These are phyloP conservation scores for Rhea pennata DNA, from an alignment of 2,113 vertebrate genomes.

Conservation along the genomic window DNA sequence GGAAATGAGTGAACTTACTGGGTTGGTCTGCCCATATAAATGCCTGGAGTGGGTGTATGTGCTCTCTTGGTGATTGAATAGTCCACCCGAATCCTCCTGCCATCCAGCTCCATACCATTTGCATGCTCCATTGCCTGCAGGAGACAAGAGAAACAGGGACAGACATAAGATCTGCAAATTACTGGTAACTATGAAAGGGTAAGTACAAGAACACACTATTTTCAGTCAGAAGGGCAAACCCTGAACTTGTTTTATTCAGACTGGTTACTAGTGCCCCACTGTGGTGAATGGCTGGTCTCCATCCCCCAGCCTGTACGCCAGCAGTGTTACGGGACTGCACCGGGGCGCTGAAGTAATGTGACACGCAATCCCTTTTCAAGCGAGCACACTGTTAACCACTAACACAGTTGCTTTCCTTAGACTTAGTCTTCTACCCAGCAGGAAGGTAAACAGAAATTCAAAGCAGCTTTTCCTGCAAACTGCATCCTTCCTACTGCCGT, in stretches of 20 bases:
- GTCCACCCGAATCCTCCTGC: conserved; percentile 90
- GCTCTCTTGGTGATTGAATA: conserved; percentile 94
- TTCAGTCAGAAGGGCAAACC: background rate
- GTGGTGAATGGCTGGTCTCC: background rate
- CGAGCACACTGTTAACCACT: background rate
- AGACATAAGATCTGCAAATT: background rate
- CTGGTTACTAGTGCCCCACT: conserved; percentile 47
- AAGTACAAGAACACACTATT: background rate
- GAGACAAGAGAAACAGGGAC: background rate
- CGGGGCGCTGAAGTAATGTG: background rate
- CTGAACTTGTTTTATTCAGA: background rate
- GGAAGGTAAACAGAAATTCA: background rate
- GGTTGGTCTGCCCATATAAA: conserved; percentile 93
- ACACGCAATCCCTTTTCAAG: background rate
- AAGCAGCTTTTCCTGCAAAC: background rate
- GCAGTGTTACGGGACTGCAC: background rate
- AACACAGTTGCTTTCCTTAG: background rate
- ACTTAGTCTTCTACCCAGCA: background rate
- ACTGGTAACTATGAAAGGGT: background rate
- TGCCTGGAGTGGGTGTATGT: conserved; percentile 92
- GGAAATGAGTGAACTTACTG: conserved; percentile 76
- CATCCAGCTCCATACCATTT: conserved; percentile 94
- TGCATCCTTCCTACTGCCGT: background rate
- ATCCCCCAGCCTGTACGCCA: background rate
- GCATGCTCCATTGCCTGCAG: conserved; percentile 91